Percentiles rank a stretch among this genome's conserved stretches.
These are phyloP conservation scores for Megaceryle torquata DNA, from an alignment of 2,113 vertebrate genomes.

Conservation along the genomic window DNA sequence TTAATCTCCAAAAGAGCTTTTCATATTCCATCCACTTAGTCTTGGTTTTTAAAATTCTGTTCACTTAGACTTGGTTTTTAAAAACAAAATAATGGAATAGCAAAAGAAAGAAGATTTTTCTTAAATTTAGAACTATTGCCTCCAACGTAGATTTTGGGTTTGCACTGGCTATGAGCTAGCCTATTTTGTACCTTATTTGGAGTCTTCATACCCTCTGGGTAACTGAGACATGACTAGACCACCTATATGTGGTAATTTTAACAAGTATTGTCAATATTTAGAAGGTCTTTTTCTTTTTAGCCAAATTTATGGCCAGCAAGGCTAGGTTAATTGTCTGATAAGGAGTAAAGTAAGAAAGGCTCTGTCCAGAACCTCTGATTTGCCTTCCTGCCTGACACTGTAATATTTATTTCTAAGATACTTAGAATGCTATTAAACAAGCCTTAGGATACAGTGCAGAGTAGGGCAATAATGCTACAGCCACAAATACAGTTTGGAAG, in stretches of 20 bases:
- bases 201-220: neutral
- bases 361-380: conserved; percentile 4
- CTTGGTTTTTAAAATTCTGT: neutral
- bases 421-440: conserved; percentile 1
- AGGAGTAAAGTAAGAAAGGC: conserved; percentile 6
- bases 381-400: neutral
- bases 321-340: neutral
- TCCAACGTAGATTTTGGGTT: neutral
- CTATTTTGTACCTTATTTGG: neutral
- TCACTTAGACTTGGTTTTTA: neutral
- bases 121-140: neutral
- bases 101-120: neutral
- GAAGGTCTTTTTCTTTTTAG: neutral
- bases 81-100: neutral
- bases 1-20: neutral
- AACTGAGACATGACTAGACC: neutral
- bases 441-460: neutral
- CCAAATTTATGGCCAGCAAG: neutral
- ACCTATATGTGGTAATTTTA: neutral
- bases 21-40: neutral
- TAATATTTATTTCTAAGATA: conserved; percentile 12
- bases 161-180: neutral
- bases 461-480: neutral
- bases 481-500: neutral
- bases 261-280: neutral